Percentiles rank a stretch among this genome's conserved stretches.
Conservation (phyloP, 2,113 vertebrate genomes). For the Bothrops jararaca region DNA sequence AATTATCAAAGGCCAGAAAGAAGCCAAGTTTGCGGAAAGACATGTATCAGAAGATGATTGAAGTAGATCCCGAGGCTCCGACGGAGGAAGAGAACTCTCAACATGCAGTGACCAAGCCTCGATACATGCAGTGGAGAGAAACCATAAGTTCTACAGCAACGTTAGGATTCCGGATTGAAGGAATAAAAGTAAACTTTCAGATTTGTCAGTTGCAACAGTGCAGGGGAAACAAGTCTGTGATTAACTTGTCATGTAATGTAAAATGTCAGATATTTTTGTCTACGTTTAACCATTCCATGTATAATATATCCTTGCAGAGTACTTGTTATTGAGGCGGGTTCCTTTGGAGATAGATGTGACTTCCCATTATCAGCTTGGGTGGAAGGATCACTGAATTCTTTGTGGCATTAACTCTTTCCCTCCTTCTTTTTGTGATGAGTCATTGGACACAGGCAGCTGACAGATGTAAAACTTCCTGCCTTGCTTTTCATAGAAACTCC, state of each 20-base stretch:
- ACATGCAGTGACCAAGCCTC: slow-evolving; percentile 90
- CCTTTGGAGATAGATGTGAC: neutral
- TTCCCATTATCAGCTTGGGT: neutral
- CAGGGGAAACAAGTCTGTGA: neutral
- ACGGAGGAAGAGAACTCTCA: slow-evolving; percentile 81
- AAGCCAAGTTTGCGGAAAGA: slow-evolving; percentile 91
- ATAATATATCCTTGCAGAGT: neutral
- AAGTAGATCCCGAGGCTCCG: slow-evolving; percentile 87
- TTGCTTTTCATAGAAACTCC: neutral
- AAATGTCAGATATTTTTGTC: neutral
- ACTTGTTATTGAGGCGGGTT: neutral
- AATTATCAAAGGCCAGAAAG: slow-evolving; percentile 92
- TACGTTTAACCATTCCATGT: neutral
- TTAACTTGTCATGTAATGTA: neutral
- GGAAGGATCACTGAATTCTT: neutral
- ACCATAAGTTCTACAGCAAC: slow-evolving; percentile 96
- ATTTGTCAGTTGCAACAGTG: neutral
- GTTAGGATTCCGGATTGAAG: slow-evolving; percentile 93
- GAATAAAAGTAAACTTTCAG: slow-evolving; percentile 85
- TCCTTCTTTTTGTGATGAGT: neutral
- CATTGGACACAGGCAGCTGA: neutral
- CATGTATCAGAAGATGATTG: slow-evolving; percentile 98
- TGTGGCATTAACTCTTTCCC: neutral
- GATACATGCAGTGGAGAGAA: slow-evolving; percentile 99
- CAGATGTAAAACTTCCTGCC: neutral